phyloP scores from a whole-genome alignment of 2,797 vertebrate genomes.

The Australoheros facetus region DNA sequence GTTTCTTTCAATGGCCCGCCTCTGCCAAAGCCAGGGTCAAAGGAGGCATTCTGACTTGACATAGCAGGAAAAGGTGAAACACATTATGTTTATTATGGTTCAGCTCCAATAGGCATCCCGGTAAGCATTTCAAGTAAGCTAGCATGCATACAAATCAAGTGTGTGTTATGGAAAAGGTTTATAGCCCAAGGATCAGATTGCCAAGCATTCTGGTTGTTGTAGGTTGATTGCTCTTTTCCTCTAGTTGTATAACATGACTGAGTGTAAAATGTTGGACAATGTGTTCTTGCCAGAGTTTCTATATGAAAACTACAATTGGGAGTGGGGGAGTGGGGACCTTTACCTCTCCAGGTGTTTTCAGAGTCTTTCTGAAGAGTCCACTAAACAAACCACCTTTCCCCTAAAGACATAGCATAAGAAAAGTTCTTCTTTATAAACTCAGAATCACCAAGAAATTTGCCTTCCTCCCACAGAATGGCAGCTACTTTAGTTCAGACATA shows the following conservation, averaged over 20 bases:
- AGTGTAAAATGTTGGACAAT: background rate
- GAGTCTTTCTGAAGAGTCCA: slow-evolving; percentile 60
- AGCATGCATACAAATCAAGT: background rate
- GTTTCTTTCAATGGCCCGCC: background rate
- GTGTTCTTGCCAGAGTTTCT: background rate
- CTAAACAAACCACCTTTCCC: slow-evolving; percentile 61
- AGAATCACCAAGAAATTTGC: background rate
- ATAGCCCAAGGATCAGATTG: background rate
- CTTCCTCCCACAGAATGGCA: background rate
- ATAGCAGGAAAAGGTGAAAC: background rate
- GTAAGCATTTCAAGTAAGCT: background rate
- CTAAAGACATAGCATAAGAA: slow-evolving; percentile 16
- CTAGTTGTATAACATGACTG: background rate
- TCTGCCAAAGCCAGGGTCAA: background rate
- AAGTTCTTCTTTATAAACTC: background rate
- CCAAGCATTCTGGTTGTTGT: background rate
- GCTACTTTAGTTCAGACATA: background rate
- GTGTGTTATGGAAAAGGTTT: background rate
- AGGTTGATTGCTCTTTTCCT: background rate
- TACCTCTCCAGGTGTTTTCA: slow-evolving; percentile 51
- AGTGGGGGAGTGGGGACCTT: background rate
- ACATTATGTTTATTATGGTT: background rate
- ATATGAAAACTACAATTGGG: background rate
- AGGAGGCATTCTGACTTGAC: background rate
- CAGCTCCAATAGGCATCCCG: background rate